phyloP scores from a whole-genome alignment of 2,888 invertebrate genomes.

The Punctoribates punctum region DNA sequence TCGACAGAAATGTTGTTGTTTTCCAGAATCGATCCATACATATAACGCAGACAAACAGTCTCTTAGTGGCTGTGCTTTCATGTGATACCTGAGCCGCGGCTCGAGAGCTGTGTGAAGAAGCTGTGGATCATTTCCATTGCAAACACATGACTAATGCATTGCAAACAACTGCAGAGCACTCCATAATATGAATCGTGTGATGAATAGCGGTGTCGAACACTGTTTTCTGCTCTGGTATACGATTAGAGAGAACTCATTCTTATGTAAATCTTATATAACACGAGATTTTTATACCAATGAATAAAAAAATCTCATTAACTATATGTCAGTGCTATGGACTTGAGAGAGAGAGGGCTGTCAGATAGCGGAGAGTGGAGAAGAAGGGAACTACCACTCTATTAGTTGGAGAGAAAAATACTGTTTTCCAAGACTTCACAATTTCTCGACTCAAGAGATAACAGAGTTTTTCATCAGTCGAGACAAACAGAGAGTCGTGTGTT shows the following conservation, averaged over 20 bases:
- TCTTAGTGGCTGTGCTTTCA: not conserved
- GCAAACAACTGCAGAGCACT: not conserved
- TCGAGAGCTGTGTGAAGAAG: not conserved
- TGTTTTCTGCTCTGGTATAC: not conserved
- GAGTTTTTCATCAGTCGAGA: not conserved
- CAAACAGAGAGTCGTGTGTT: not conserved
- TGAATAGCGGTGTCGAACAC: not conserved
- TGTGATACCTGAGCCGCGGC: slow-evolving; percentile 4
- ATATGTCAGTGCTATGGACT: too few relatives aligned
- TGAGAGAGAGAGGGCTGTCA: too few relatives aligned
- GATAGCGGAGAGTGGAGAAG: too few relatives aligned
- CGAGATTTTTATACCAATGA: not conserved
- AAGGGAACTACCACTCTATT: too few relatives aligned
- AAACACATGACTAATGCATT: slow-evolving; percentile 15
- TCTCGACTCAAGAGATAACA: too few relatives aligned
- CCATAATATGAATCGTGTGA: not conserved
- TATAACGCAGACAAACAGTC: not conserved
- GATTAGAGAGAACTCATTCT: not conserved
- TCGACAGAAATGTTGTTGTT: not conserved
- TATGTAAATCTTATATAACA: not conserved
- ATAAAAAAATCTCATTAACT: slow-evolving; percentile 5
- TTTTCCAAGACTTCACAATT: too few relatives aligned
- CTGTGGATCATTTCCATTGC: not conserved
- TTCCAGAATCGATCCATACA: slow-evolving; percentile 28
- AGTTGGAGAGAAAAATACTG: too few relatives aligned